phyloP scores from a whole-genome alignment of 1,140 invertebrate species.

The Bursaphelenchus mucronatus region DNA sequence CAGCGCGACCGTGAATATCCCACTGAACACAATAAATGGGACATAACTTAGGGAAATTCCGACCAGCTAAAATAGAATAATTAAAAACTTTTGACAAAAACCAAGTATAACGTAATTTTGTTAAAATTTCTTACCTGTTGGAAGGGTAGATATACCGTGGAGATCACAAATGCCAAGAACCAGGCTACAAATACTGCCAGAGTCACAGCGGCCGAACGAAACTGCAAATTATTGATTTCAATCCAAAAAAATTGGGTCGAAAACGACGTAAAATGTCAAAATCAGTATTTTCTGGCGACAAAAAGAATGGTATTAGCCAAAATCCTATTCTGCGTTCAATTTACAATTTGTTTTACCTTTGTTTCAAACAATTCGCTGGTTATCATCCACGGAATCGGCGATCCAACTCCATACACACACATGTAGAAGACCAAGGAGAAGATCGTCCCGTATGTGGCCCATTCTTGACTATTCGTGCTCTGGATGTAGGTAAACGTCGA shows the following conservation, averaged over 20 bases:
- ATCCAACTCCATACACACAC: conserved; percentile 54
- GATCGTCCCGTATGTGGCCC: conserved; percentile 51
- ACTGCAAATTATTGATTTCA: conserved; percentile 36
- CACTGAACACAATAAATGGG: conserved; percentile 54
- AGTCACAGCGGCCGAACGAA: conserved; percentile 49
- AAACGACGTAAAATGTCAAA: too few species aligned
- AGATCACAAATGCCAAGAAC: conserved; percentile 55
- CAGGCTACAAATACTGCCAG: conserved; percentile 56
- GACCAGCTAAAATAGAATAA: conserved; percentile 46
- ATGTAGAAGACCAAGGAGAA: conserved; percentile 50
- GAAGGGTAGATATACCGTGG: conserved; percentile 55
- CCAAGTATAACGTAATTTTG: neutral
- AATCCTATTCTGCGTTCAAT: neutral
- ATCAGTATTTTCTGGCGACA: too few species aligned
- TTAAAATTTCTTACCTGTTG: conserved; percentile 42
- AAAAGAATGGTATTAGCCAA: too few species aligned
- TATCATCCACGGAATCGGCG: conserved; percentile 59
- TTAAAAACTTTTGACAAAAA: neutral
- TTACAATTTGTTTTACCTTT: conserved; percentile 20
- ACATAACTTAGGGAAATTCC: conserved; percentile 53
- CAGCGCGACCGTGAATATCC: conserved; percentile 42
- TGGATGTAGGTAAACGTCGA: conserved; percentile 56
- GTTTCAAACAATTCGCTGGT: conserved; percentile 51
- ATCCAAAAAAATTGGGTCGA: neutral
- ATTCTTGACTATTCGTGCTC: conserved; percentile 11